Conservation (phyloP, 2,797 vertebrate genomes). For the Tamandua tetradactyla region DNA sequence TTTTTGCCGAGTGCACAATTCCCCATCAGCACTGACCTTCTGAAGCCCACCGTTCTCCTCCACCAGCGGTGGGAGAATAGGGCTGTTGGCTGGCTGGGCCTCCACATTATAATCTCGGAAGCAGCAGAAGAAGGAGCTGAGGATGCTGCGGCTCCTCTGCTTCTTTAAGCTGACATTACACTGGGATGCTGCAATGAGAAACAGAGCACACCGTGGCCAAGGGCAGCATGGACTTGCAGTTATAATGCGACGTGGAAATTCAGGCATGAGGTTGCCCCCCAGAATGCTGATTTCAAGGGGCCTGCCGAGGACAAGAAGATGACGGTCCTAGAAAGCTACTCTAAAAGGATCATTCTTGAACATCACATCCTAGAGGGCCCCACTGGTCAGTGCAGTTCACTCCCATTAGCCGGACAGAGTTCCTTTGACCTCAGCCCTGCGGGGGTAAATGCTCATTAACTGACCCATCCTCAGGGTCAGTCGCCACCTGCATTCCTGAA, state of each 20-base stretch:
- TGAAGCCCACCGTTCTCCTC: slow-evolving; percentile 96
- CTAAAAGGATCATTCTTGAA: neutral
- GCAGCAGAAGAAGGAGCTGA: slow-evolving; percentile 99
- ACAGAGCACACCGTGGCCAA: neutral
- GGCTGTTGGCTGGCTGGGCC: slow-evolving; percentile 89
- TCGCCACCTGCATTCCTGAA: neutral
- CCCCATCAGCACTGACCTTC: slow-evolving; percentile 88
- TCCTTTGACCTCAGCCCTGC: neutral
- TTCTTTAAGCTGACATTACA: slow-evolving; percentile 97
- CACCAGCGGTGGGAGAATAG: slow-evolving; percentile 90
- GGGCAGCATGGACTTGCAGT: accelerated
- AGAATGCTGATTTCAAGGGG: neutral
- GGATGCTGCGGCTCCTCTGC: slow-evolving; percentile 95
- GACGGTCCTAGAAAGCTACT: neutral
- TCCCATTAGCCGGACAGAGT: neutral
- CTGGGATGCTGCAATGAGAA: slow-evolving; percentile 90
- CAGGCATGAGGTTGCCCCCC: accelerated
- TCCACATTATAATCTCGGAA: slow-evolving; percentile 98
- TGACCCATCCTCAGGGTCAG: neutral
- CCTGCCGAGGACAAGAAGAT: neutral
- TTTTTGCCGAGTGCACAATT: accelerated
- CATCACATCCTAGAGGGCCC: neutral
- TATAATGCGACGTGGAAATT: accelerated
- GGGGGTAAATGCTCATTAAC: neutral
- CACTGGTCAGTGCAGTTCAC: neutral